Conservation (phyloP, 2,113 vertebrate genomes). For the Nestor notabilis region DNA sequence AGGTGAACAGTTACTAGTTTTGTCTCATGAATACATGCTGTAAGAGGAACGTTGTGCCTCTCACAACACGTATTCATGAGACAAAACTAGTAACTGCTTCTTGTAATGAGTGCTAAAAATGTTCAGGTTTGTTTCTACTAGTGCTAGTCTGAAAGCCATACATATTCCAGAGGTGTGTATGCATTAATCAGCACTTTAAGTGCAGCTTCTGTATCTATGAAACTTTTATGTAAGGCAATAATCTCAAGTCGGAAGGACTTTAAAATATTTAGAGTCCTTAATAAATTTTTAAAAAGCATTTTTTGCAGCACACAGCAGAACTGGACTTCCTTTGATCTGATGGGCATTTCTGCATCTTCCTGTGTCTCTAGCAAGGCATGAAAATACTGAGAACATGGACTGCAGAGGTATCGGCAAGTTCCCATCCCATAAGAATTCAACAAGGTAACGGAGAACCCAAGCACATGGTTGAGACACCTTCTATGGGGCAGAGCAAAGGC, state of each 20-base stretch:
- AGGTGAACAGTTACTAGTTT: background rate
- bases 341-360: background rate
- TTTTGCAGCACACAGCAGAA: background rate
- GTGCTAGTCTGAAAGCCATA: background rate
- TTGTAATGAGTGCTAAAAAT: background rate
- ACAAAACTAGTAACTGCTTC: background rate
- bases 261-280: constrained; percentile 39
- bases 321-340: background rate
- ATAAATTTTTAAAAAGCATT: constrained; percentile 31
- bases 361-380: background rate
- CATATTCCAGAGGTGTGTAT: background rate
- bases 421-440: background rate
- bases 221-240: constrained; percentile 24
- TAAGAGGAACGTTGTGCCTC: background rate
- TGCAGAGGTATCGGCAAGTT: background rate
- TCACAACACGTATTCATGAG: background rate
- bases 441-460: background rate
- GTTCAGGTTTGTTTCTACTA: background rate
- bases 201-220: background rate
- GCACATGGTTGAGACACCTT: background rate
- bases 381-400: background rate
- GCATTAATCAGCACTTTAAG: background rate
- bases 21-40: background rate
- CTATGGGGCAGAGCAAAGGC: background rate
- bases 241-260: background rate